Evolutionary conservation across 2,797 vertebrate genomes (phyloP).

Genomic region (Oceanodroma leucorhoa): DNA sequence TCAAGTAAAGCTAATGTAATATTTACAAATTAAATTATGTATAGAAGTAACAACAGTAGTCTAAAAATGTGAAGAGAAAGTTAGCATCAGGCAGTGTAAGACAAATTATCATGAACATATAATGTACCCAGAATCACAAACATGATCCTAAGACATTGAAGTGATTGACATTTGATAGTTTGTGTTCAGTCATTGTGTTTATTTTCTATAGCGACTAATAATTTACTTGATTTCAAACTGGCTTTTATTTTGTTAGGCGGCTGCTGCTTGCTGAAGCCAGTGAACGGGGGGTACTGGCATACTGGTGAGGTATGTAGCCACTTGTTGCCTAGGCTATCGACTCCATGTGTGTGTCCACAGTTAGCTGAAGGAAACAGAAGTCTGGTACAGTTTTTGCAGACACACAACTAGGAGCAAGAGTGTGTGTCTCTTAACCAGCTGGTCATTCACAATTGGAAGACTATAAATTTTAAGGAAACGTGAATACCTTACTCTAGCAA

Average conservation of each 20-base stretch:
- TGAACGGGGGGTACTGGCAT: background rate
- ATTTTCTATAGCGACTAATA: background rate
- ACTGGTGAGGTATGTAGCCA: background rate
- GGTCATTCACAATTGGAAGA: background rate
- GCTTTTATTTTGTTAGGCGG: background rate
- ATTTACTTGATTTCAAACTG: background rate
- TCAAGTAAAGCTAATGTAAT: background rate
- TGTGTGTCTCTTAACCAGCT: background rate
- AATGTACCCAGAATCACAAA: background rate
- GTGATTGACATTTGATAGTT: background rate
- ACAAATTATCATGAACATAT: fast-evolving
- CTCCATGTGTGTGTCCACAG: background rate
- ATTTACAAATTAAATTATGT: background rate
- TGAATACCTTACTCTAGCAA: background rate
- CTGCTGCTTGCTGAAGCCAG: background rate
- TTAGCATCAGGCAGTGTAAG: background rate
- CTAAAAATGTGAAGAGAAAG: background rate
- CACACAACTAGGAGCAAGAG: background rate
- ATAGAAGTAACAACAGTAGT: background rate
- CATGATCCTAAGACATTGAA: background rate
- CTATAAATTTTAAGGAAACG: background rate
- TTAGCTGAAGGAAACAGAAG: background rate
- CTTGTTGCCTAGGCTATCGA: background rate
- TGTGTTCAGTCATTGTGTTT: background rate
- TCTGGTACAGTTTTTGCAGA: background rate